phyloP scores from a whole-genome alignment of 2,888 invertebrate species.

The Microctonus brassicae region DNA sequence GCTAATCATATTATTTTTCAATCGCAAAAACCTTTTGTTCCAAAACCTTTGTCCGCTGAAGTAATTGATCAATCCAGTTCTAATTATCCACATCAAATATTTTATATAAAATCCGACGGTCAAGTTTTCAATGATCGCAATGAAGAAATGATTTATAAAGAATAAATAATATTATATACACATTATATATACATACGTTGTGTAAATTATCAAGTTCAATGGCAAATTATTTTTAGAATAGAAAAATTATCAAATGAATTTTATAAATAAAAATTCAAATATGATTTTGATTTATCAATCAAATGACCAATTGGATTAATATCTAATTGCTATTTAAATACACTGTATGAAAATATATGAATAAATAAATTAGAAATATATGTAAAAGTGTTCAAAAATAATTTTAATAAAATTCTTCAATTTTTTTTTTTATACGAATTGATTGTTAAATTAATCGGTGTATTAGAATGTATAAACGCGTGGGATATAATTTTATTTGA shows the following conservation, averaged over 20 bases:
- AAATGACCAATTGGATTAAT: too few relatives aligned
- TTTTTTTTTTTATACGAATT: neutral
- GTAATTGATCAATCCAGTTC: conserved; percentile 48
- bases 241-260: neutral
- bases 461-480: conserved; percentile 10
- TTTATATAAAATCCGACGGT: conserved; percentile 54
- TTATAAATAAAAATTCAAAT: too few relatives aligned
- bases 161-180: neutral
- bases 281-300: neutral
- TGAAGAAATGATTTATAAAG: neutral
- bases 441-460: conserved; percentile 10
- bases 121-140: conserved; percentile 35
- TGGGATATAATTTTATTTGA: conserved; percentile 37
- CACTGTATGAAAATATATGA: neutral
- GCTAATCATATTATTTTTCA: conserved; percentile 61
- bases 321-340: too few relatives aligned
- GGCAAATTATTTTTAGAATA: conserved; percentile 16
- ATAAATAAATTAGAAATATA: too few relatives aligned
- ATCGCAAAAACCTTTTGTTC: conserved; percentile 60
- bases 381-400: too few relatives aligned
- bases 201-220: conserved; percentile 10
- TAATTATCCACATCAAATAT: conserved; percentile 62
- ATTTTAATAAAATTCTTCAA: too few relatives aligned
- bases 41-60: conserved; percentile 57
- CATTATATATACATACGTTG: too few relatives aligned